These are phyloP conservation scores for Apeltes quadracus DNA, from an alignment of 2,113 vertebrate genomes.

Conservation along the genomic window DNA sequence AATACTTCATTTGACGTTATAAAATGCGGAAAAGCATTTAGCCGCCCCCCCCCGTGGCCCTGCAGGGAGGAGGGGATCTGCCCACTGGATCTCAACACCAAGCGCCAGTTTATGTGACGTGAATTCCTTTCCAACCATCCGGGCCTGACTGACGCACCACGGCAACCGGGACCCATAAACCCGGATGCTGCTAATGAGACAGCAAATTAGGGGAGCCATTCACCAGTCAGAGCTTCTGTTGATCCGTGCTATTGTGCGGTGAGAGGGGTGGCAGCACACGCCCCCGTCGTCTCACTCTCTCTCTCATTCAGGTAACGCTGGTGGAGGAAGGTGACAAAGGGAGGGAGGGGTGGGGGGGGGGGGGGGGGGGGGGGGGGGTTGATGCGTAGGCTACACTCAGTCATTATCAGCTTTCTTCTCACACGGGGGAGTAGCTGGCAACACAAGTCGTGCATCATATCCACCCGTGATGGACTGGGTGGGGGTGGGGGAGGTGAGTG, in stretches of 20 bases:
- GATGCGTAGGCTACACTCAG: slow-evolving; percentile 48
- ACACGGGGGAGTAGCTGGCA: slow-evolving; percentile 55
- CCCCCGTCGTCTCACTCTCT: background rate
- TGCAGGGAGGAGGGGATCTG: slow-evolving; percentile 23
- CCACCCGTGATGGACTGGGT: slow-evolving; percentile 60
- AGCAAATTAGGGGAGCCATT: slow-evolving; percentile 70
- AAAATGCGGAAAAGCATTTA: too few species aligned
- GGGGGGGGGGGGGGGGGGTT: slow-evolving; percentile 4
- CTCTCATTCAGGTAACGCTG: slow-evolving; percentile 18
- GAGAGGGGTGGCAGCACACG: background rate
- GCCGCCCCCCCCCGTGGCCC: too few species aligned
- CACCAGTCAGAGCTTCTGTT: slow-evolving; percentile 63
- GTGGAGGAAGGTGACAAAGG: slow-evolving; percentile 47
- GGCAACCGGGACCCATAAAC: slow-evolving; percentile 57
- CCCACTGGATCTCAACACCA: slow-evolving; percentile 61
- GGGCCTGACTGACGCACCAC: slow-evolving; percentile 61
- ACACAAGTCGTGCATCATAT: slow-evolving; percentile 71
- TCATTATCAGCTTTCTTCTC: slow-evolving; percentile 73
- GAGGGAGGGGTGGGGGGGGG: too few species aligned
- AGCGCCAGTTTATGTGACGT: slow-evolving; percentile 66
- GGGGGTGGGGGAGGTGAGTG: slow-evolving; percentile 30
- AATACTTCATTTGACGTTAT: background rate
- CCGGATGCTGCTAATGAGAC: slow-evolving; percentile 66
- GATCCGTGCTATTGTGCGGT: slow-evolving; percentile 42
- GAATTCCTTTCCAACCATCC: slow-evolving; percentile 72